Base-by-base conservation (phyloP, 2,888 invertebrate species). In the Eilema griseolum region DNA sequence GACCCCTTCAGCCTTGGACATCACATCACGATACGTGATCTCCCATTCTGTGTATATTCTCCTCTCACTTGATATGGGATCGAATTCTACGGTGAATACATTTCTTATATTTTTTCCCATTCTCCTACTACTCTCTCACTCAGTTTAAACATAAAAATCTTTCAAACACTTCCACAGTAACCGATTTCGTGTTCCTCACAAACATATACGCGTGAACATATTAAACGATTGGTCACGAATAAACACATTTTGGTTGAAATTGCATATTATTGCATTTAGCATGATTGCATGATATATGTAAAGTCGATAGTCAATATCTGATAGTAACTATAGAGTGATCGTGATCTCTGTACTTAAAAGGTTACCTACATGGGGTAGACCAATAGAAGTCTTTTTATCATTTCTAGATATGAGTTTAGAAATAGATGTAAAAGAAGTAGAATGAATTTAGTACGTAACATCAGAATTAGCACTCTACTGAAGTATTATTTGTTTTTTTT, bases 401-500 rank as follows among this genome's bases (percentile, higher is more conserved):
- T 61, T 67, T 46, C 26, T 59, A 66, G 23, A 33, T 33, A 20
- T 24, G 20, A 24, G 26, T 33, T 61, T 33, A 37, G 37, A 61
- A 61, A 61, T 33, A 26, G 61, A 33, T 66, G 59, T 59, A 59
- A 37, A 41, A 60, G 37, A 20, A 67, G 24, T 31, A 33, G 37
- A 63, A 41, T 60, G 41, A 23, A 33, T 37, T 64, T 2, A 46
- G 23, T 33, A 10, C 10, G 33, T 46, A n/a, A 37, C 37, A 64
- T 5, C n/a, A 65, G 65, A 69, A 61, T 61, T 33, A 52, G 69
- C 60, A 65, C 59, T 41, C 24, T 31, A 59, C 41, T 63, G 31
- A 64, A 71, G 70, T 70, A 70, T 70, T 70, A 66, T 73, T 71
- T 76, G 33, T 66, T 67, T 75, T 41, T 75, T 78, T n/a, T n/a